Evolutionary conservation across 64 coral and sea anemone genomes (phyloP).

Genomic region (Astreopora myriophthalma): DNA sequence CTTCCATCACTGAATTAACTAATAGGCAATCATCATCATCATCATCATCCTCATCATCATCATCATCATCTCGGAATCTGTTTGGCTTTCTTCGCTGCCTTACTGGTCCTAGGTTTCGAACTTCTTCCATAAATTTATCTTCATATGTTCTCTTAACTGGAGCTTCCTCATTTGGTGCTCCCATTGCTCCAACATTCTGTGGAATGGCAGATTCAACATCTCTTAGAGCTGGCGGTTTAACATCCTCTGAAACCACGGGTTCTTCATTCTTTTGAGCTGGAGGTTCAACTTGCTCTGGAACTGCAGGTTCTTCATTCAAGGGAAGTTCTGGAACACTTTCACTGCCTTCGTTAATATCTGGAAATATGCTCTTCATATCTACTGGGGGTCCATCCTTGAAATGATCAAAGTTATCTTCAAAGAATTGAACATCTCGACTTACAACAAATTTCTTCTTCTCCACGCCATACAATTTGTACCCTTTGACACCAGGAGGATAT

Average conservation of each 20-base stretch:
- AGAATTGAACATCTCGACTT: too few species aligned
- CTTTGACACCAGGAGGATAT: slow-evolving; percentile 57
- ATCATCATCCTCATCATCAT: slow-evolving; percentile 41
- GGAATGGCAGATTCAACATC: slow-evolving; percentile 1
- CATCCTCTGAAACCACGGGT: slow-evolving; percentile 3
- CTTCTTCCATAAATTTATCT: slow-evolving; percentile 70
- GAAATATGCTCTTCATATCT: neutral
- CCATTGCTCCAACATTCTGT: slow-evolving; percentile 62
- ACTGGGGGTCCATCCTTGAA: neutral
- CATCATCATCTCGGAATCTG: slow-evolving; percentile 38
- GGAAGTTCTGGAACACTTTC: slow-evolving; percentile 21
- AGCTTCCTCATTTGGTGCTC: slow-evolving; percentile 43
- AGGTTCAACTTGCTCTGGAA: neutral
- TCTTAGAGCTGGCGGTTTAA: neutral
- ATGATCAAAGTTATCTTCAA: slow-evolving; percentile 47
- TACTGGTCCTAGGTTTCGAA: slow-evolving; percentile 61
- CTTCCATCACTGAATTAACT: slow-evolving; percentile 60
- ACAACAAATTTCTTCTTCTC: slow-evolving; percentile 65
- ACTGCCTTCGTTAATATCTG: slow-evolving; percentile 23
- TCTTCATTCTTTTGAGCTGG: neutral
- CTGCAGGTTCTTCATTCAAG: neutral
- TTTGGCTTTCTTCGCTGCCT: slow-evolving; percentile 46
- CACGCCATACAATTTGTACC: slow-evolving; percentile 67
- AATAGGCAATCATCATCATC: slow-evolving; percentile 28
- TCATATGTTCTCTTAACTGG: slow-evolving; percentile 64